These are phyloP conservation scores for Mesoligia furuncula DNA, from an alignment of 2,888 invertebrate species.

Conservation along the genomic window DNA sequence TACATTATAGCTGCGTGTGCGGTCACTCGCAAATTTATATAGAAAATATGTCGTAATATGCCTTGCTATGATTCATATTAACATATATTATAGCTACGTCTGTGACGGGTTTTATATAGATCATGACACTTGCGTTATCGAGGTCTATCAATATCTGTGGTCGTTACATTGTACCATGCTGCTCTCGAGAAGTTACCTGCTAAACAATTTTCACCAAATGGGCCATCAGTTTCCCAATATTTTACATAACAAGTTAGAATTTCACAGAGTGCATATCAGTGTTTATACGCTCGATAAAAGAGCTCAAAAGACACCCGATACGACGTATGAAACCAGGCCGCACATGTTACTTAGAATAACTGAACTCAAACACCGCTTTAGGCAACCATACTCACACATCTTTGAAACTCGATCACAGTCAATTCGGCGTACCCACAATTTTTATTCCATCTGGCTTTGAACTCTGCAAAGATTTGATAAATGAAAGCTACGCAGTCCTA, in stretches of 20 bases:
- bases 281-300: neutral
- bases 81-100: no score
- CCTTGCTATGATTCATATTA: no score
- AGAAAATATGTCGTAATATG: no score
- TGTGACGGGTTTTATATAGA: no score
- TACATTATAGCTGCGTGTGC: no score
- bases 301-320: neutral
- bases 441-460: slow-evolving; percentile 44
- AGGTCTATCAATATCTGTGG: no score
- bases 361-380: slow-evolving; percentile 15
- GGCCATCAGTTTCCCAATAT: neutral
- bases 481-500: slow-evolving; percentile 45
- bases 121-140: no score
- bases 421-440: slow-evolving; percentile 28
- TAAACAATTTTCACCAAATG: neutral
- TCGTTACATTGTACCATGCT: no score
- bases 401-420: slow-evolving; percentile 21
- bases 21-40: no score
- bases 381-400: neutral
- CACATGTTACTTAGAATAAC: slow-evolving; percentile 2
- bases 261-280: neutral
- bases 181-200: neutral
- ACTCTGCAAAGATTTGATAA: slow-evolving; percentile 55
- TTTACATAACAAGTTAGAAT: neutral
- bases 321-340: neutral